Evolutionary conservation across 2,888 invertebrate genomes (phyloP).

Genomic region (Phanerotoma sp.): DNA sequence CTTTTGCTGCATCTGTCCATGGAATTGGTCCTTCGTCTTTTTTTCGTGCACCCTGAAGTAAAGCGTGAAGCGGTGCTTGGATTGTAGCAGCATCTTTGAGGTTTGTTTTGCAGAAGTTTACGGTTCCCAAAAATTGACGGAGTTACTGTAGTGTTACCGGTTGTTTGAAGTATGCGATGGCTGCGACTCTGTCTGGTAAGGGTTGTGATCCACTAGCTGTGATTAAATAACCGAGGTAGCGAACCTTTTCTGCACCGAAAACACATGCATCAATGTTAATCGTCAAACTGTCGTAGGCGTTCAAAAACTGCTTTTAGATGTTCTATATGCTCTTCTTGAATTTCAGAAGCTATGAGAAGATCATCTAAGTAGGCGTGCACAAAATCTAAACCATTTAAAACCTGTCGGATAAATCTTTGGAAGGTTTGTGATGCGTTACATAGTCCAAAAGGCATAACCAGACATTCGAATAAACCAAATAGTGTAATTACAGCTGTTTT

Average conservation of each 20-base stretch:
- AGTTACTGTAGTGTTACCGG: constrained; percentile 20
- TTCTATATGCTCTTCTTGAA: constrained; percentile 21
- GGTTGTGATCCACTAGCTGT: constrained; percentile 19
- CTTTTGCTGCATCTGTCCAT: constrained; percentile 20
- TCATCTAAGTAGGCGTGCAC: constrained; percentile 31
- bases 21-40: constrained; percentile 24
- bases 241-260: constrained; percentile 18
- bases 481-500: constrained; percentile 27
- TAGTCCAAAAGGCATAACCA: constrained; percentile 20
- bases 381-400: constrained; percentile 31
- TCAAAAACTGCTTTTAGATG: constrained; percentile 30
- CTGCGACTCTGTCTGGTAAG: constrained; percentile 23
- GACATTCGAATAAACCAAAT: constrained; percentile 24
- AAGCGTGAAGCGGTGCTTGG: constrained; percentile 19
- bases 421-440: constrained; percentile 26
- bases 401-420: constrained; percentile 33
- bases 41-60: constrained; percentile 6
- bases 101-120: constrained; percentile 35
- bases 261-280: constrained; percentile 37
- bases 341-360: constrained; percentile 25
- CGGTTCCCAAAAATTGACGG: constrained; percentile 32
- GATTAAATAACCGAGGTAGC: constrained; percentile 29
- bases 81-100: constrained; percentile 21
- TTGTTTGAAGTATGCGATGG: constrained; percentile 23
- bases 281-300: constrained; percentile 29